Evolutionary conservation across 2,888 invertebrate genomes (phyloP).

Genomic region (Drosophila birchii): DNA sequence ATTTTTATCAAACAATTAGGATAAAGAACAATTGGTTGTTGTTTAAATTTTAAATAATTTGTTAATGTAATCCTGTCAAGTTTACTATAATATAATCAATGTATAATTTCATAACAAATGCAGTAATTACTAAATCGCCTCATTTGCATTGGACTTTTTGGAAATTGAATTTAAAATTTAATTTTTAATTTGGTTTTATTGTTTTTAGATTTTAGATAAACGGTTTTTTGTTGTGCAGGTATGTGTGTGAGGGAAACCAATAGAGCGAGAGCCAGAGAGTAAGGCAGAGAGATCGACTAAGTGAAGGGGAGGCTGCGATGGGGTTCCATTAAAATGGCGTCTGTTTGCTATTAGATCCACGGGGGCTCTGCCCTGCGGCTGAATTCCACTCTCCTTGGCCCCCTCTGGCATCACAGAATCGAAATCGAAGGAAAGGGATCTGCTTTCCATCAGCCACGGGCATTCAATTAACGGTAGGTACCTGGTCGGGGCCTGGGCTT

Average conservation of each 20-base stretch:
- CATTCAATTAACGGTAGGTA: conserved; percentile 66
- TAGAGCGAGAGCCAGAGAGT: background rate
- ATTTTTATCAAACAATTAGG: too few species aligned
- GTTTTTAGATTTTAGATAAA: too few species aligned
- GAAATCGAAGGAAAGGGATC: conserved; percentile 27
- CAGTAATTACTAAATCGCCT: too few species aligned
- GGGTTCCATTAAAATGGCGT: conserved; percentile 63
- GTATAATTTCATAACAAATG: too few species aligned
- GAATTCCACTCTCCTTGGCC: background rate
- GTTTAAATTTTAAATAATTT: too few species aligned
- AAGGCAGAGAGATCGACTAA: background rate
- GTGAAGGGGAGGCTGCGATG: conserved; percentile 1
- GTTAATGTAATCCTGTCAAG: too few species aligned
- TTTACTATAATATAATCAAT: too few species aligned
- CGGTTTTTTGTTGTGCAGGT: background rate
- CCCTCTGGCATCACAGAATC: conserved; percentile 6
- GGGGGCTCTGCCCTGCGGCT: conserved; percentile 8
- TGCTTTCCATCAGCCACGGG: conserved; percentile 75
- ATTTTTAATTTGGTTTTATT: too few species aligned
- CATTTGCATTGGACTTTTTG: too few species aligned
- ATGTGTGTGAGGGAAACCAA: background rate
- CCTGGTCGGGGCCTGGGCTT: conserved; percentile 17
- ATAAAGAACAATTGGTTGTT: too few species aligned
- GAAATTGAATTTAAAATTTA: too few species aligned
- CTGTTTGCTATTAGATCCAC: conserved; percentile 46